Evolutionary conservation across 2,888 invertebrate species (phyloP).

Genomic region (Gastracanthus pulcherrimus): DNA sequence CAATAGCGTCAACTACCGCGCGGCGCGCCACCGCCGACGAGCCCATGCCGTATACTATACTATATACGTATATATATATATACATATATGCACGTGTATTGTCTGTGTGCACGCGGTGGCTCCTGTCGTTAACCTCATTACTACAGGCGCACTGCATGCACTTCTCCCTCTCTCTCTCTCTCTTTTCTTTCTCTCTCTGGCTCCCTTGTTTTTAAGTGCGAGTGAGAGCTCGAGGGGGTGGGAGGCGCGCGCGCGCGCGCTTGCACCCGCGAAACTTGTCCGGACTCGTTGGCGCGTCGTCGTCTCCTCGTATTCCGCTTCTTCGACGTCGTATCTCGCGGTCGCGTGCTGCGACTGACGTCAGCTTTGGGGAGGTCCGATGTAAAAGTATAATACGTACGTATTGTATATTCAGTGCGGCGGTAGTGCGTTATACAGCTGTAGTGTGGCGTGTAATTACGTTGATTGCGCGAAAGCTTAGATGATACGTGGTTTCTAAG

Average conservation of each 20-base stretch:
- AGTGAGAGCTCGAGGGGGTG: background rate
- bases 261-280: slow-evolving; percentile 55
- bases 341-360: slow-evolving; percentile 29
- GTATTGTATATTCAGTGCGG: background rate
- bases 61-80: no score
- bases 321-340: no score
- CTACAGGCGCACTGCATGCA: background rate
- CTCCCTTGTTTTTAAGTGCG: background rate
- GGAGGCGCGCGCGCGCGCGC: background rate
- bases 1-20: slow-evolving; percentile 32
- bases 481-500: background rate
- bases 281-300: slow-evolving; percentile 57
- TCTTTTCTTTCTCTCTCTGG: background rate
- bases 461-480: slow-evolving; percentile 20
- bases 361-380: slow-evolving; percentile 18
- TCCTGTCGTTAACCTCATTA: slow-evolving; percentile 57
- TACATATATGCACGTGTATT: slow-evolving; percentile 14
- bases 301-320: no score
- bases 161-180: slow-evolving; percentile 4
- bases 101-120: slow-evolving; percentile 21
- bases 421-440: no score
- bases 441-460: background rate
- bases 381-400: background rate
- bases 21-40: background rate
- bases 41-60: no score